Evolutionary conservation across 2,888 invertebrate species (phyloP).

Genomic region (Xylota segnis): DNA sequence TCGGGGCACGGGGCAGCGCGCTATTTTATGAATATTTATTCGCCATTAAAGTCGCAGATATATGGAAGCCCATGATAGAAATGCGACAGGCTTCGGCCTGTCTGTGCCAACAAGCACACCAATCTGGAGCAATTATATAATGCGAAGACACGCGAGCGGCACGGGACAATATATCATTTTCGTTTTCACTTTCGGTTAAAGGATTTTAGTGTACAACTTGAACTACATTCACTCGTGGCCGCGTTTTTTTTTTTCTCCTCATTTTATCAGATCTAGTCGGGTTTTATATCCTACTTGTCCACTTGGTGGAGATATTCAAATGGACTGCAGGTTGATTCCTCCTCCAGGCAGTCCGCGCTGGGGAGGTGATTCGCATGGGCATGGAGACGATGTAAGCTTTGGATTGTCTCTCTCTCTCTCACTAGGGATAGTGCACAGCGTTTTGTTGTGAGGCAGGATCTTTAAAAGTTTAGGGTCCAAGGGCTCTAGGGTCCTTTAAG

Average conservation of each 20-base stretch:
- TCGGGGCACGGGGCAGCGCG: slow-evolving; percentile 14
- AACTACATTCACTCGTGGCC: slow-evolving; percentile 64
- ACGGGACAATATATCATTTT: slow-evolving; percentile 78
- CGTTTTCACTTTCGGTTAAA: slow-evolving; percentile 65
- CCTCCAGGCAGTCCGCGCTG: neutral
- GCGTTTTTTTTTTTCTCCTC: too few relatives aligned
- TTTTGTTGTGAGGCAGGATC: too few relatives aligned
- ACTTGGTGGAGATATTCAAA: slow-evolving; percentile 65
- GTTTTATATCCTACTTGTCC: slow-evolving; percentile 66
- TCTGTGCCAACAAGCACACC: slow-evolving; percentile 53
- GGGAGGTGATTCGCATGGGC: neutral
- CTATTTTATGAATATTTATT: slow-evolving; percentile 74
- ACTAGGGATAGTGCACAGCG: too few relatives aligned
- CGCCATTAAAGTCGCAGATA: slow-evolving; percentile 65
- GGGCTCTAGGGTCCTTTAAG: too few relatives aligned
- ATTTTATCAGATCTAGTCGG: slow-evolving; percentile 51
- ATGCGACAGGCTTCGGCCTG: slow-evolving; percentile 68
- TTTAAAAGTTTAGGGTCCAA: too few relatives aligned
- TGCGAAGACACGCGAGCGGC: slow-evolving; percentile 77
- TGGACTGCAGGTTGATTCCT: slow-evolving; percentile 53
- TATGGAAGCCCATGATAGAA: slow-evolving; percentile 57
- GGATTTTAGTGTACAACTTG: slow-evolving; percentile 63
- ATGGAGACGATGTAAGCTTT: neutral
- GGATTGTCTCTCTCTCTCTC: too few relatives aligned
- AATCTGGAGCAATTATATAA: slow-evolving; percentile 77